Evolutionary conservation across 2,113 vertebrate species (phyloP), one percentile per base, ranked within the genome.

Genomic region (Melanotaenia duboulayi): DNA sequence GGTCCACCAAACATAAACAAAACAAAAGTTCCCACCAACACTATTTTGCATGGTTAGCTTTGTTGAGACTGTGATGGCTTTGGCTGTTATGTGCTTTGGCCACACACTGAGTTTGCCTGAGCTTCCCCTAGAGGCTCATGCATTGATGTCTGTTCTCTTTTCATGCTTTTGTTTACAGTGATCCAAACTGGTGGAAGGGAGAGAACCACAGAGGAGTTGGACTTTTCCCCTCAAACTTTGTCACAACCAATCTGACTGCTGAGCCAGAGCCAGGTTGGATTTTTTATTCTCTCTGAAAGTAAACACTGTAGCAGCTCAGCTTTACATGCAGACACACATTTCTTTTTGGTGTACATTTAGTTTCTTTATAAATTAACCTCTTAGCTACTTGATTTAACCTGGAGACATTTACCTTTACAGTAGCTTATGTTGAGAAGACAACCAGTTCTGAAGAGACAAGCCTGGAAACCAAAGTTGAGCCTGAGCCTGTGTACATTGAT

Each of bases 101-200:
- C 28, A 35, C 4, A 72, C 37, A 22, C 49, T 37, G 1, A 55
- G 59, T 25, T 35, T 55, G 24, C 11, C 28, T 17, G 28, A 2
- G 44, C 48, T 66, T 20, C 10, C 28, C 46, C 25, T 0, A 9
- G 61, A 11, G 25, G 78, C 22, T 55, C 24, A 1, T 10, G 13
- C 10, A 20, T 48, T 58, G 23, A 71, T 23, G 4, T 44, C 37
- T 7, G 5, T 59, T 24, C 22, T 1, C 24, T 0, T 70, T 42
- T 54, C 3, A 2, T 74, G 44, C 3, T 63, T 61, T 39, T 49
- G 6, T 74, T 57, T 63, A 17, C 85, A 99, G 98, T 62, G 98
- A 99, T 80, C 93, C 97, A 81, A 99, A 99, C 59, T 99, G 98
- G 97, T 99, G 98, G 98, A 98, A 97, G 85, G 98, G 98, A 78